Evolutionary conservation across 2,113 vertebrate species (phyloP).

Genomic region (Dicerorhinus sumatrensis): DNA sequence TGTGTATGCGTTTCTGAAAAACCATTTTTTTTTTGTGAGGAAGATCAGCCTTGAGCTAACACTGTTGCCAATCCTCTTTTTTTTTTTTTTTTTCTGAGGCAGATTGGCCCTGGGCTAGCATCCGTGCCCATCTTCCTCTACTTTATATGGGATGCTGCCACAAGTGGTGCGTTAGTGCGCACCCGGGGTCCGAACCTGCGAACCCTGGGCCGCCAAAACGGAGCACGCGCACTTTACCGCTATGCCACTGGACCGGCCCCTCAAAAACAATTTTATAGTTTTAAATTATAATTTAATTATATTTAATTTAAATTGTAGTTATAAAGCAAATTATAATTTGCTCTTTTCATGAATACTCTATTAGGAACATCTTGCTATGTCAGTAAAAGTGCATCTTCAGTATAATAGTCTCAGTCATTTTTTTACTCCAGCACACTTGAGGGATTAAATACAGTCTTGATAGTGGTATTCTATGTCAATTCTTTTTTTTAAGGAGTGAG

Average conservation of each 20-base stretch:
- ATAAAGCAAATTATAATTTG: neutral
- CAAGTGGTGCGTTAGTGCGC: no score
- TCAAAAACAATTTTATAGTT: neutral
- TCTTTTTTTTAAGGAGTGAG: neutral
- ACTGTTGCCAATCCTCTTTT: no score
- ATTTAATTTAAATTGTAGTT: neutral
- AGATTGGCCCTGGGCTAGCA: no score
- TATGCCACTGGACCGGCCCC: no score
- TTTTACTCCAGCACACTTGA: neutral
- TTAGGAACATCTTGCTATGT: neutral
- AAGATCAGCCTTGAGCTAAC: no score
- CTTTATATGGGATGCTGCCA: no score
- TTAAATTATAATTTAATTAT: neutral
- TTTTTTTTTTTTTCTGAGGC: no score
- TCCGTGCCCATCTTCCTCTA: no score
- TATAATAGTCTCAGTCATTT: neutral
- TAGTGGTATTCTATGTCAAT: neutral
- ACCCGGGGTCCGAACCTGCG: no score
- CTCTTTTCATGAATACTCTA: neutral
- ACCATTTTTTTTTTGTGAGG: neutral
- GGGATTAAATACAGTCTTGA: neutral
- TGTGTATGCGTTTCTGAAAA: neutral
- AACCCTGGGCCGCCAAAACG: no score
- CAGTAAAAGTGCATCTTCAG: neutral
- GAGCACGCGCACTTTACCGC: no score